Conservation (phyloP, 2,888 invertebrate genomes). For the Drosophila subquinaria region DNA sequence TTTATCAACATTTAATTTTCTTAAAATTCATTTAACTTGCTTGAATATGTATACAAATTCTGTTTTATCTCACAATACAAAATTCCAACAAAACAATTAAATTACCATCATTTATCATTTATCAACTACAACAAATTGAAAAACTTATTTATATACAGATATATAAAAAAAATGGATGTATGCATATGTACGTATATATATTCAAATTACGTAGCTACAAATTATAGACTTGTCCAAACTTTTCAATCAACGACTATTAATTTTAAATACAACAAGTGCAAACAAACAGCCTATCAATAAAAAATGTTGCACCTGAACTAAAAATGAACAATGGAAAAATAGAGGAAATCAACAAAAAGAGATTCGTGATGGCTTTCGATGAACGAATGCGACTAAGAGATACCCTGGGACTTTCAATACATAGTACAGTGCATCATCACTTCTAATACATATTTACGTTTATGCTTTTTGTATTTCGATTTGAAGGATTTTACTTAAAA, state of each 20-base stretch:
- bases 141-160: conserved; percentile 12
- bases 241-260: conserved; percentile 71
- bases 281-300: conserved; percentile 54
- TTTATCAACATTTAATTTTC: not conserved
- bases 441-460: too few relatives aligned
- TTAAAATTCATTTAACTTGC: conserved; percentile 9
- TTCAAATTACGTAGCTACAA: conserved; percentile 28
- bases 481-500: too few relatives aligned
- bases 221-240: conserved; percentile 44
- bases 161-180: not conserved
- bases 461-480: too few relatives aligned
- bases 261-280: conserved; percentile 55
- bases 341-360: conserved; percentile 6
- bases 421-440: too few relatives aligned
- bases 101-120: conserved; percentile 56
- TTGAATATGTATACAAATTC: not conserved
- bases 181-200: not conserved
- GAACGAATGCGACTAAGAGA: not conserved
- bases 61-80: not conserved
- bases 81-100: conserved; percentile 32
- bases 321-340: conserved; percentile 29
- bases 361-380: not conserved
- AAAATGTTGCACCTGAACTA: conserved; percentile 53
- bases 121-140: conserved; percentile 41
- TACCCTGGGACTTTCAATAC: not conserved